Conservation (phyloP, 53 echinoderm and acorn worm species). For the Luidia sarsii region DNA sequence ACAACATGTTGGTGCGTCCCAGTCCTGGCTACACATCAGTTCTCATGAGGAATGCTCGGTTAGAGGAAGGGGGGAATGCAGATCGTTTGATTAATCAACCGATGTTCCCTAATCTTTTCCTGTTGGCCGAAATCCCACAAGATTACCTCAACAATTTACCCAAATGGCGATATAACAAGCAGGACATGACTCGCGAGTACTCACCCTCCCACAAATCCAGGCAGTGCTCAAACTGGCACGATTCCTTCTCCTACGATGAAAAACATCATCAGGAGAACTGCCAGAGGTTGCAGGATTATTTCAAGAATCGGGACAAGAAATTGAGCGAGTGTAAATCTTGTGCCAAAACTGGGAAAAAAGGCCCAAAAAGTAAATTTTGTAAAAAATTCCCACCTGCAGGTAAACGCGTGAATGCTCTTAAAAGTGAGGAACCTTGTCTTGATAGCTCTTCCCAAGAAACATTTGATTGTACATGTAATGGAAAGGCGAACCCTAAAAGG, state of each 20-base stretch:
- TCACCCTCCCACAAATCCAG: not conserved
- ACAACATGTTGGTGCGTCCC: slow-evolving; percentile 79
- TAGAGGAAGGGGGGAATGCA: slow-evolving; percentile 72
- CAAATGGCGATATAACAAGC: slow-evolving; percentile 62
- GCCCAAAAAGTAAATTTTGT: slow-evolving; percentile 7
- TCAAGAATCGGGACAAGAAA: slow-evolving; percentile 27
- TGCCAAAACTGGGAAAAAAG: slow-evolving; percentile 13
- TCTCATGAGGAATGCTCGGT: slow-evolving; percentile 36
- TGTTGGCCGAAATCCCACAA: slow-evolving; percentile 62
- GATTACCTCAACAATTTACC: slow-evolving; percentile 84
- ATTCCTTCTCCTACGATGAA: not conserved
- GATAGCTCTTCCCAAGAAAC: not conserved
- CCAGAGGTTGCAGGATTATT: slow-evolving; percentile 13
- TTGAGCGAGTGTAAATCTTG: slow-evolving; percentile 1
- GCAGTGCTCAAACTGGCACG: slow-evolving; percentile 1
- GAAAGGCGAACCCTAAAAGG: not conserved
- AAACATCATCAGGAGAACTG: slow-evolving; percentile 33
- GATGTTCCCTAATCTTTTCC: slow-evolving; percentile 81
- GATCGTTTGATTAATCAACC: slow-evolving; percentile 61
- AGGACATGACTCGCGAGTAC: not conserved
- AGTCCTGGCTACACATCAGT: slow-evolving; percentile 35
- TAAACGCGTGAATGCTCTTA: not conserved
- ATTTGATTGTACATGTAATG: not conserved
- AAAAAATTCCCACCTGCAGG: not conserved
- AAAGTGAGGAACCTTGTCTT: slow-evolving; percentile 11